Evolutionary conservation across 2,797 vertebrate species (phyloP).

Genomic region (Rhynchonycteris naso): DNA sequence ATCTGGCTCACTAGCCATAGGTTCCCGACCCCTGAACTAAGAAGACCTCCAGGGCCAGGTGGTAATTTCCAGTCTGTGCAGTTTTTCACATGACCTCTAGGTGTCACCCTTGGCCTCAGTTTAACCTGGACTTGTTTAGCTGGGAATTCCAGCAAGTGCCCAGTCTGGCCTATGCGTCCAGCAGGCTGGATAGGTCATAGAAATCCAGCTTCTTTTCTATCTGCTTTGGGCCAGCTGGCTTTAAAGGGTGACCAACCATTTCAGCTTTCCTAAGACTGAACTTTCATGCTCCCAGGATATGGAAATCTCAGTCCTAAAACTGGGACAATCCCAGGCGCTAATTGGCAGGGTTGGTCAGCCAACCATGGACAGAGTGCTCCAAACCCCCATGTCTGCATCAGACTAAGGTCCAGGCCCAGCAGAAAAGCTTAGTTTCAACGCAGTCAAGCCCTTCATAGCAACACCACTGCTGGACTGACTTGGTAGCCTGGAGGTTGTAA

Average conservation of each 20-base stretch:
- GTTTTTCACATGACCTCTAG: constrained; percentile 38
- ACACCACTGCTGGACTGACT: not conserved
- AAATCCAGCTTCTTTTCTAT: not conserved
- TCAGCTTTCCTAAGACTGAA: constrained; percentile 9
- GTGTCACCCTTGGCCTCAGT: constrained; percentile 53
- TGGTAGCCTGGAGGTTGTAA: not conserved
- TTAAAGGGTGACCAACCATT: not conserved
- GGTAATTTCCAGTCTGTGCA: constrained; percentile 21
- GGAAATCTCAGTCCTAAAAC: not conserved
- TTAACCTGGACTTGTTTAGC: not conserved
- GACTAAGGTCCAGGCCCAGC: not conserved
- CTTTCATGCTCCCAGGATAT: not conserved
- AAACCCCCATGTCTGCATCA: not conserved
- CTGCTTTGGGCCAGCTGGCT: not conserved
- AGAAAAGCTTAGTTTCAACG: not conserved
- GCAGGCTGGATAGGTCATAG: not conserved
- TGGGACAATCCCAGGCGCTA: not conserved
- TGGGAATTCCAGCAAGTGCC: not conserved
- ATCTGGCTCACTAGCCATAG: too few species aligned
- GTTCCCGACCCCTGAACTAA: too few species aligned
- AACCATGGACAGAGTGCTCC: not conserved
- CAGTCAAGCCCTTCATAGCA: not conserved
- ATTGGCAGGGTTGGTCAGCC: not conserved
- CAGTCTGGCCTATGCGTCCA: too few species aligned
- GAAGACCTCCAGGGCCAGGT: not conserved